Evolutionary conservation across 2,113 vertebrate species (phyloP).

Genomic region (Abramis brama): DNA sequence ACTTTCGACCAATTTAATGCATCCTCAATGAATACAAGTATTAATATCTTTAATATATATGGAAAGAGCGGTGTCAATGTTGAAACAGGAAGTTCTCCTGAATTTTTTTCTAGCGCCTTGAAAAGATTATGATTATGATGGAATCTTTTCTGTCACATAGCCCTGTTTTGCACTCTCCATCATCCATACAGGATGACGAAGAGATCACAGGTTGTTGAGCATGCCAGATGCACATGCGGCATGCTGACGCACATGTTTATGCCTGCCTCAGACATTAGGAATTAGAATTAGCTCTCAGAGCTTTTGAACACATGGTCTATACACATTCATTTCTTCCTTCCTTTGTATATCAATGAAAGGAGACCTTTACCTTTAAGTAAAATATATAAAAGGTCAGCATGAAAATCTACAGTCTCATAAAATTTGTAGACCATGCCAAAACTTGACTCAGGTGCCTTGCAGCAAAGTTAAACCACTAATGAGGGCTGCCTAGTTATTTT

Average conservation of each 20-base stretch:
- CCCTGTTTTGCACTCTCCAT: background rate
- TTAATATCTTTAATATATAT: too few species aligned
- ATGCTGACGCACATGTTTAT: constrained; percentile 25
- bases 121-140: background rate
- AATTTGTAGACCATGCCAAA: constrained; percentile 16
- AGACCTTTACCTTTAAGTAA: background rate
- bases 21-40: too few species aligned
- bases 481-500: constrained; percentile 30
- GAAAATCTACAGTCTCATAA: constrained; percentile 41
- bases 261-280: background rate
- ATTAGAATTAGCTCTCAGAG: background rate
- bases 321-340: background rate
- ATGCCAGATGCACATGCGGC: constrained; percentile 28
- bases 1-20: background rate
- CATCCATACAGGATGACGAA: background rate
- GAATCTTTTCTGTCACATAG: constrained; percentile 1
- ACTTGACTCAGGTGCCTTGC: constrained; percentile 37
- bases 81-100: background rate
- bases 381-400: constrained; percentile 29
- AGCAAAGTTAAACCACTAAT: constrained; percentile 38
- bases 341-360: background rate
- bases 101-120: background rate
- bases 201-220: background rate
- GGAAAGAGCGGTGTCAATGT: background rate
- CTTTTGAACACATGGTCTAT: background rate